phyloP scores from a whole-genome alignment of 2,113 vertebrate genomes.

The Phoenicopterus ruber region DNA sequence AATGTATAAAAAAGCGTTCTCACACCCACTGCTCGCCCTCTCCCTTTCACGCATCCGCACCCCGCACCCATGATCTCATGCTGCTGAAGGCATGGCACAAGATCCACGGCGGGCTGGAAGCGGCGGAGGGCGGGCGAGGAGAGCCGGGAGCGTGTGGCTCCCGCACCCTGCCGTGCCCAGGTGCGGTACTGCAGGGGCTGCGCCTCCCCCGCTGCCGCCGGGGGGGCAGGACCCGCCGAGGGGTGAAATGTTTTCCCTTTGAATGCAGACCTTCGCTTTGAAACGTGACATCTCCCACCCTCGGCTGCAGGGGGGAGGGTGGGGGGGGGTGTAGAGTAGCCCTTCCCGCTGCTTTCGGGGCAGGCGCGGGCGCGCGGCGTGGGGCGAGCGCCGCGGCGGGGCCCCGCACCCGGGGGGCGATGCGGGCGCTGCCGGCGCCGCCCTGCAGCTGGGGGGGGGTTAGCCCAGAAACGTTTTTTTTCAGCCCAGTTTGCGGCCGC shows the following conservation, averaged over 20 bases:
- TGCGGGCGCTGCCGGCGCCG: not conserved
- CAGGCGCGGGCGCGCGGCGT: not conserved
- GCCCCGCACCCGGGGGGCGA: not conserved
- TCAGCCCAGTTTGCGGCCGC: not conserved
- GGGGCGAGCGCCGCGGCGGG: not conserved
- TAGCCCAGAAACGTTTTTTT: not conserved
- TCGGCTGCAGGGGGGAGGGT: too few relatives aligned
- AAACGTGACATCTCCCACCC: not conserved
- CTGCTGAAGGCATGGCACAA: slow-evolving; percentile 34
- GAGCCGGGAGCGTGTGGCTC: not conserved
- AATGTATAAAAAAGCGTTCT: not conserved
- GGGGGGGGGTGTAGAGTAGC: not conserved
- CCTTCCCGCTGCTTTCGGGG: not conserved
- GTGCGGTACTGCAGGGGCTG: slow-evolving; percentile 45
- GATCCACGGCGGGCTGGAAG: not conserved
- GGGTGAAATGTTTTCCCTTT: not conserved
- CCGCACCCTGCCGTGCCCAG: slow-evolving; percentile 28
- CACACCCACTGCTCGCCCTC: slow-evolving; percentile 41
- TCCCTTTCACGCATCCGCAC: slow-evolving; percentile 44
- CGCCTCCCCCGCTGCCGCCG: not conserved
- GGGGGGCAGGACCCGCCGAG: not conserved
- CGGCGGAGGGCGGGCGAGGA: not conserved
- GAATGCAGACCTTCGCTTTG: not conserved
- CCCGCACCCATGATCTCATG: slow-evolving; percentile 51
- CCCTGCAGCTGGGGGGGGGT: not conserved